These are phyloP conservation scores for Monoplex corrugatus DNA, from an alignment of 2,888 invertebrate genomes.

Conservation along the genomic window DNA sequence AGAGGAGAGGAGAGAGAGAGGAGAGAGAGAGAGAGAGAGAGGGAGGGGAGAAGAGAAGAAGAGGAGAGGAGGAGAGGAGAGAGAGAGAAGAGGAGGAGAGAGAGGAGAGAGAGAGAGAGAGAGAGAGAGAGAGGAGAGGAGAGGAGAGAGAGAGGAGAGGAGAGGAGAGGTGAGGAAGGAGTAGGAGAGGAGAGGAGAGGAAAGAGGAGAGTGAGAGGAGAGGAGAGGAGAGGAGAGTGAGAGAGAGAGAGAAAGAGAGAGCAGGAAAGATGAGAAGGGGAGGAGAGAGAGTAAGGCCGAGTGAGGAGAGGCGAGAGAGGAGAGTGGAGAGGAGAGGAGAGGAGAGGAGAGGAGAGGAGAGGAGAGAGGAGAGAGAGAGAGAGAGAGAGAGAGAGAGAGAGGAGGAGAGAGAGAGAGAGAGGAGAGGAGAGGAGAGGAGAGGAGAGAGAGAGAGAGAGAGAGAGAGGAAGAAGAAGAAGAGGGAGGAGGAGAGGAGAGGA, in stretches of 20 bases:
- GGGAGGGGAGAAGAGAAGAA: background rate
- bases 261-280: background rate
- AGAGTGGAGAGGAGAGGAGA: background rate
- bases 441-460: background rate
- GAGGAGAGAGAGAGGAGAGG: too few relatives aligned
- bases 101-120: too few relatives aligned
- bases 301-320: background rate
- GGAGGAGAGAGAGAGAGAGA: background rate
- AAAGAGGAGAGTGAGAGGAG: background rate
- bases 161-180: too few relatives aligned
- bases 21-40: background rate
- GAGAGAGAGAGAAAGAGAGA: constrained; percentile 1
- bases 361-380: background rate
- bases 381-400: background rate
- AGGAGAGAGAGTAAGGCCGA: background rate
- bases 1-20: background rate
- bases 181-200: background rate
- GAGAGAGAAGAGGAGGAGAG: too few relatives aligned
- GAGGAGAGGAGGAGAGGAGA: background rate
- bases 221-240: too few relatives aligned
- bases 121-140: too few relatives aligned
- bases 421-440: too few relatives aligned
- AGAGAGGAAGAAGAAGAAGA: background rate
- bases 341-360: background rate
- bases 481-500: background rate